Evolutionary conservation across 2,113 vertebrate genomes (phyloP).

Genomic region (Gambusia holbrooki): DNA sequence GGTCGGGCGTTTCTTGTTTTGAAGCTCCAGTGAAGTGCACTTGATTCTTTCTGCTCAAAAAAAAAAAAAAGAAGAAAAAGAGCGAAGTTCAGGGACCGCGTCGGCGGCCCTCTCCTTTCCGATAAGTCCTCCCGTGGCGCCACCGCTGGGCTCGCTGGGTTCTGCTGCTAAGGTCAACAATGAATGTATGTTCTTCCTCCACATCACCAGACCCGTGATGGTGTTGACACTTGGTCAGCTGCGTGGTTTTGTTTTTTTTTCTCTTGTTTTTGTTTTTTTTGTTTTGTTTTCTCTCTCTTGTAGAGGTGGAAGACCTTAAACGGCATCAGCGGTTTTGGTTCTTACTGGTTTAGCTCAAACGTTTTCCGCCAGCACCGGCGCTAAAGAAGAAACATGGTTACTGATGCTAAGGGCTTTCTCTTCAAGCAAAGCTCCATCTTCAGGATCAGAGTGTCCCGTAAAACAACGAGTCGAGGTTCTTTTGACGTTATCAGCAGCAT

Average conservation of each 20-base stretch:
- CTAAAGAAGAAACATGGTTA: constrained; percentile 6
- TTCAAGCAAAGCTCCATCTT: constrained; percentile 51
- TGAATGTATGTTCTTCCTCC: constrained; percentile 81
- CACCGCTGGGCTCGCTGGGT: constrained; percentile 65
- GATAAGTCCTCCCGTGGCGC: constrained; percentile 36
- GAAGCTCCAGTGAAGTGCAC: constrained; percentile 68
- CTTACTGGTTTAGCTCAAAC: constrained; percentile 54
- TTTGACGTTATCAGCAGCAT: constrained; percentile 53
- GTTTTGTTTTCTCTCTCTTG: not conserved
- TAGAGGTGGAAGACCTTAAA: constrained; percentile 42
- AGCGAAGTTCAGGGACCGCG: constrained; percentile 67
- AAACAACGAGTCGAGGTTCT: constrained; percentile 45
- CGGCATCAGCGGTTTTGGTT: constrained; percentile 41
- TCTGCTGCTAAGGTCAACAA: constrained; percentile 79
- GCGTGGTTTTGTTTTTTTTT: constrained; percentile 4
- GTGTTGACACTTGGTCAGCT: constrained; percentile 45
- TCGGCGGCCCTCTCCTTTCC: constrained; percentile 62
- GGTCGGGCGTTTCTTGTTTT: constrained; percentile 32
- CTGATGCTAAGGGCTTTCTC: constrained; percentile 78
- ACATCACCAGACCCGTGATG: constrained; percentile 48
- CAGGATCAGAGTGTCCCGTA: constrained; percentile 60
- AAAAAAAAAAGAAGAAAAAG: constrained; percentile 4
- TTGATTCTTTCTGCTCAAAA: constrained; percentile 63
- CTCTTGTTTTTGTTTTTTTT: constrained; percentile 50
- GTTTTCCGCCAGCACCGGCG: constrained; percentile 54